Base-by-base conservation (phyloP, 2,888 invertebrate genomes). In the Yponomeuta malinellus region DNA sequence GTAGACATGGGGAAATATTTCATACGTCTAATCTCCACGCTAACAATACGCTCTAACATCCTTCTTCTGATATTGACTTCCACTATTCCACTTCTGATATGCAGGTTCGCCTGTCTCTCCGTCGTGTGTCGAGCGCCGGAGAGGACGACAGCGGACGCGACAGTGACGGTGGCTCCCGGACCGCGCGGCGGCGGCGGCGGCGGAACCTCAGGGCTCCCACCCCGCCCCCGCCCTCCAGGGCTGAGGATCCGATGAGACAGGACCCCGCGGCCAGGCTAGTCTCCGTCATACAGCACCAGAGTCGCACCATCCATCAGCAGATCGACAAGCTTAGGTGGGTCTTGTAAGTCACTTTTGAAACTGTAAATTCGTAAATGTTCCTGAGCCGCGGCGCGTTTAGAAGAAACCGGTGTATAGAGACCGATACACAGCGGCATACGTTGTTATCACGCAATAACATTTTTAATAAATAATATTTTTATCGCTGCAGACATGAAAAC, bases 131-230 rank as follows among this genome's bases (percentile, higher is more conserved):
- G 59, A 91, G 90, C 72, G 91, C 90, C 1, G 91, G 91, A 0
- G 93, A 93, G 77, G 93, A 92, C 1, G 93, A 93, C 74, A 92
- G 92, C 0, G 93, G 93, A 1, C 80, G 93, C 0, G 93, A 93
- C 76, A 92, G 92, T 73, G 92, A 92, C 63, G 86, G 84, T 0
- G 88, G 89, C 64, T 87, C 89, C 71, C 78, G 88, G 8, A 79
- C 81, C 0, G 80, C 82, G 0, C 78, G 89, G 48, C 76, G 91
- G 65, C 78, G 90, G 5, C 77, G 88, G 33, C 77, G 86, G 69
- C 80, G 83, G 71, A 83, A 84, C 0, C 71, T 81, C 2, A 78
- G 89, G 23, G 76, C 88, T 0, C 82, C 82, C 52, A 88, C 89
- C 0, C 88, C 90, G 0, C 89, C 90, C 0, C 87, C 89, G 0